Conservation (phyloP, 2,113 vertebrate species). For the Actenoides lindsayi region DNA sequence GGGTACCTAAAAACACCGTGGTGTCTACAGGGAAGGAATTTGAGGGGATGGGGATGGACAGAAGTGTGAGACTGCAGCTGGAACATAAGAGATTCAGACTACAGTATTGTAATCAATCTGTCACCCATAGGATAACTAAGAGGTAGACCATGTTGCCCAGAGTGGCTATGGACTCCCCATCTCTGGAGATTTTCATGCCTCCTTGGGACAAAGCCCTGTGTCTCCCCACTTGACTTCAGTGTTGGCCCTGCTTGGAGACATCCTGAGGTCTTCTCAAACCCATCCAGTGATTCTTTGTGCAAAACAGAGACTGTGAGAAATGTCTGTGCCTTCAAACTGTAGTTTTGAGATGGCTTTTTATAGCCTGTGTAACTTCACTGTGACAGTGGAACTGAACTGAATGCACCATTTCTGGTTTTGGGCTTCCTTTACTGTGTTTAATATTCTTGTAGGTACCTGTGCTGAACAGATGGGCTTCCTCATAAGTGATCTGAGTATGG, state of each 20-base stretch:
- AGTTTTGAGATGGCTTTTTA: not conserved
- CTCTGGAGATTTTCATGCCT: accelerated
- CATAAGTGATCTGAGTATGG: not conserved
- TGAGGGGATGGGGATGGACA: accelerated
- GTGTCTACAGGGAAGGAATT: not conserved
- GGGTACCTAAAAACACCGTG: accelerated
- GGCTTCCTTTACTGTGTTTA: not conserved
- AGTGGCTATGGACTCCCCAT: accelerated
- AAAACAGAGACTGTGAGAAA: not conserved
- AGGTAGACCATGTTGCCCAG: not conserved
- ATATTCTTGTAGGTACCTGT: not conserved
- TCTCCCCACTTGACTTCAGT: accelerated
- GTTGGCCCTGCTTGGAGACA: not conserved
- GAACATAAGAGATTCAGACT: not conserved
- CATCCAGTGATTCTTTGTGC: not conserved
- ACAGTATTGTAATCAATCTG: no score
- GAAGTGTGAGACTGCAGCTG: not conserved
- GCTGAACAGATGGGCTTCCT: not conserved
- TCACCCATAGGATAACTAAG: not conserved
- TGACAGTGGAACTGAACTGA: not conserved
- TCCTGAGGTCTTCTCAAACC: accelerated
- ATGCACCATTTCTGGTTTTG: not conserved
- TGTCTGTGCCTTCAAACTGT: not conserved
- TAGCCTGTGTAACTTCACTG: not conserved
- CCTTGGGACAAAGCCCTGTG: accelerated